A percentile compares a stretch with the other conserved stretches of the same genome.
phyloP scores from a whole-genome alignment of 2,113 vertebrate species.

The Strigops habroptila region DNA sequence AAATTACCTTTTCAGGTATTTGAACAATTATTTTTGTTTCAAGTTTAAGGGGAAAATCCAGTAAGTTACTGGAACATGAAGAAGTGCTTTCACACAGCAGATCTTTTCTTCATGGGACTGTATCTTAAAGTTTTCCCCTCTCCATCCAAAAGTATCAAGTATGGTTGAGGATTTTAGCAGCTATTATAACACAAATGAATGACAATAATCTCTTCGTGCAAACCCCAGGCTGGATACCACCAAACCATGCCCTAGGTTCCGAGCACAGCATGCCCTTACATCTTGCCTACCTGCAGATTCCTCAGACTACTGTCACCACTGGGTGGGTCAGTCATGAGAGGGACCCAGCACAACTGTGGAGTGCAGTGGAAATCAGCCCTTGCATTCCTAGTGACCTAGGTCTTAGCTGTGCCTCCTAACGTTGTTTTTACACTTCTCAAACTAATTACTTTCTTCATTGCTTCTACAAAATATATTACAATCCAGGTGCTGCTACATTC shows the following conservation, averaged over 20 bases:
- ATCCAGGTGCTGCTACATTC: background rate
- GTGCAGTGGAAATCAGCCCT: background rate
- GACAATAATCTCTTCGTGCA: background rate
- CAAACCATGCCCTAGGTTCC: background rate
- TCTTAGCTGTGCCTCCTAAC: background rate
- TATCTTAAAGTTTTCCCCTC: background rate
- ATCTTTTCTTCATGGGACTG: background rate
- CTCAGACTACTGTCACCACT: background rate
- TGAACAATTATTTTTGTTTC: background rate
- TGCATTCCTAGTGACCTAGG: background rate
- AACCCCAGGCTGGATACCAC: background rate
- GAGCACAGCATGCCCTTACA: background rate
- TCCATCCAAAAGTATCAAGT: background rate
- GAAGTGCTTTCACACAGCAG: background rate
- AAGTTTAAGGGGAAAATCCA: background rate
- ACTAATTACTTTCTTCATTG: background rate
- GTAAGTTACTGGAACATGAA: background rate
- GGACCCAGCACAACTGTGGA: background rate
- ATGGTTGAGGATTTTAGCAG: background rate
- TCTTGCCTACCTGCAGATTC: background rate
- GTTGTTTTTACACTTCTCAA: background rate
- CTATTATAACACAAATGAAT: background rate
- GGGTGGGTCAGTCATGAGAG: rapidly evolving
- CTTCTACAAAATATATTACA: background rate
- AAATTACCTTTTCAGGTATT: background rate